phyloP scores from a whole-genome alignment of 1,140 invertebrate genomes.

The Zaprionus davidi region DNA sequence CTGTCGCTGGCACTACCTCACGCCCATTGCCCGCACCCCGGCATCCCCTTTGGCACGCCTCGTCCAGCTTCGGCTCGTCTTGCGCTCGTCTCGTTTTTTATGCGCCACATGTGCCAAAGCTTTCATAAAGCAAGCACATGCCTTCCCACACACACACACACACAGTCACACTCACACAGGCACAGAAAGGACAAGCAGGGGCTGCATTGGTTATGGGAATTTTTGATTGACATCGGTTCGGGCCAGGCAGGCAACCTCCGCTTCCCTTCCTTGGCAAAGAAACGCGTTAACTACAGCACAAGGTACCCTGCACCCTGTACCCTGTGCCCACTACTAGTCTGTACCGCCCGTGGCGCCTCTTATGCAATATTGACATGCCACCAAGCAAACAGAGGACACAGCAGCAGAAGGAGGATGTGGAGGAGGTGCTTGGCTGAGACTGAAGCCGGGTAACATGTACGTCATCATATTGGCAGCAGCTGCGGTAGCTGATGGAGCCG shows the following conservation, averaged over 20 bases:
- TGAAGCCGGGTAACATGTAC: conserved; percentile 28
- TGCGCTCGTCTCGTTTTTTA: conserved; percentile 76
- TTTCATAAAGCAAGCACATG: conserved; percentile 74
- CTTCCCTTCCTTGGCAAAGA: conserved; percentile 15
- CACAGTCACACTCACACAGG: conserved; percentile 10
- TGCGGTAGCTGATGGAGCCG: background rate
- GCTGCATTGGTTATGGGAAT: conserved; percentile 81
- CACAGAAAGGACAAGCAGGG: conserved; percentile 40
- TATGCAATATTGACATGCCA: conserved; percentile 77
- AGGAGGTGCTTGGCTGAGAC: background rate
- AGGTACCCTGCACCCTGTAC: conserved; percentile 8
- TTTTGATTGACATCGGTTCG: conserved; percentile 82
- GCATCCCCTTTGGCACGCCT: conserved; percentile 20
- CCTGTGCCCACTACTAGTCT: conserved; percentile 23
- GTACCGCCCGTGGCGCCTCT: conserved; percentile 70
- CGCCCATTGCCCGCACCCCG: conserved; percentile 7
- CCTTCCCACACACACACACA: conserved; percentile 21
- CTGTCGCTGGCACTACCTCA: conserved; percentile 5
- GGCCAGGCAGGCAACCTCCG: conserved; percentile 21
- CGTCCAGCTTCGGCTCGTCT: conserved; percentile 38
- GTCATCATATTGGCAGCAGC: conserved; percentile 43
- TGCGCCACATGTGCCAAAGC: conserved; percentile 80
- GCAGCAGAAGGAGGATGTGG: background rate
- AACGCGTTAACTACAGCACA: conserved; percentile 75
- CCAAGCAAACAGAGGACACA: conserved; percentile 56